A percentile compares a stretch with the other conserved stretches of the same genome.
Evolutionary conservation across 2,797 vertebrate genomes (phyloP).

Genomic region (Rhynchonycteris naso): DNA sequence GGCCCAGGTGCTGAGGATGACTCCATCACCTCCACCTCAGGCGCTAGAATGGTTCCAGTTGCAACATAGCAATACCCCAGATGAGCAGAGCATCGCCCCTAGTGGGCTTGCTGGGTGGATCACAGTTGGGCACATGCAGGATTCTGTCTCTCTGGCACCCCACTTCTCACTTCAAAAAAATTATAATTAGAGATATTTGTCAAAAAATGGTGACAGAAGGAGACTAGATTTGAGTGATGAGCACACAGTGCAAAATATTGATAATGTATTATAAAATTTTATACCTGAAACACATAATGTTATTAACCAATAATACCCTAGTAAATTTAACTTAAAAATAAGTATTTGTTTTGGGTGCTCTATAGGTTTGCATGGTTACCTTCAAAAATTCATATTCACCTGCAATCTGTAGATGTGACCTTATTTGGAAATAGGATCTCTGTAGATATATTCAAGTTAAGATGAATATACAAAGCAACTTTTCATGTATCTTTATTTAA

Average conservation of each 20-base stretch:
- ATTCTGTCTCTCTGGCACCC: too few species aligned
- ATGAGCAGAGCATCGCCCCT: too few species aligned
- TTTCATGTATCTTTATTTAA: neutral
- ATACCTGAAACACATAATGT: neutral
- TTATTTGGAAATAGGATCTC: neutral
- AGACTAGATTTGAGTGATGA: neutral
- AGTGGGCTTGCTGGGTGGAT: too few species aligned
- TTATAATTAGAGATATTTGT: too few species aligned
- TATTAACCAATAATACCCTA: neutral
- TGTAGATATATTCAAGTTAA: neutral
- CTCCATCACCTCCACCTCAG: too few species aligned
- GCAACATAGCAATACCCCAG: too few species aligned
- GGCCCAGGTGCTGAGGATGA: too few species aligned
- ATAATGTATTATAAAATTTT: neutral
- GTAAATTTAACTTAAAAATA: neutral
- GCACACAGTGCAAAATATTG: neutral
- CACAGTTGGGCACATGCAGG: too few species aligned
- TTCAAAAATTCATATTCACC: neutral
- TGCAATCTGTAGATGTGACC: neutral
- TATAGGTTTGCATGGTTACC: neutral
- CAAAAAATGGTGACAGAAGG: neutral
- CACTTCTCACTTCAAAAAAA: too few species aligned
- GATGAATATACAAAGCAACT: neutral
- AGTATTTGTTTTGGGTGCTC: neutral
- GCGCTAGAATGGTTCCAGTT: too few species aligned